phyloP scores from a whole-genome alignment of 2,797 vertebrate genomes.

The Loriculus beryllinus region DNA sequence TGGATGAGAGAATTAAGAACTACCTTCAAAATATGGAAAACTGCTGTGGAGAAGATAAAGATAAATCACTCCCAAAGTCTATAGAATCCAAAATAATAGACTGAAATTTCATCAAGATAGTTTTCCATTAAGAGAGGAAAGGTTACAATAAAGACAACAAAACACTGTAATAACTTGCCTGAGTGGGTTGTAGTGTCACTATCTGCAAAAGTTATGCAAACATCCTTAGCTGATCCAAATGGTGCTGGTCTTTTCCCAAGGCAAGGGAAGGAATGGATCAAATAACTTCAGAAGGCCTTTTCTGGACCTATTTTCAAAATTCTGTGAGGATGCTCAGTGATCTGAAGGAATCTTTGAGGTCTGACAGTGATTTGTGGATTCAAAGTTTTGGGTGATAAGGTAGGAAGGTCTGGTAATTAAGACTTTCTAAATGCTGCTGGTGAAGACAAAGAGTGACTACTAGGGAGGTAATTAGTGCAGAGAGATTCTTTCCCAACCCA shows the following conservation, averaged over 20 bases:
- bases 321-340: not conserved
- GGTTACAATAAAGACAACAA: not conserved
- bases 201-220: not conserved
- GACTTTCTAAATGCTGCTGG: not conserved
- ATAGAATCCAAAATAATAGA: not conserved
- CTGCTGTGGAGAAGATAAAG: not conserved
- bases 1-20: not conserved
- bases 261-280: fast-evolving
- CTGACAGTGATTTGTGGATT: not conserved
- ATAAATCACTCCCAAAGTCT: not conserved
- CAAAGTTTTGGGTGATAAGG: not conserved
- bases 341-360: not conserved
- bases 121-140: not conserved
- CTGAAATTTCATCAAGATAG: not conserved
- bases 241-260: not conserved
- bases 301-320: not conserved
- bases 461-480: not conserved
- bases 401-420: not conserved
- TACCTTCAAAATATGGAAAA: not conserved
- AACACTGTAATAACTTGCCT: not conserved
- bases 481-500: not conserved
- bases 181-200: not conserved
- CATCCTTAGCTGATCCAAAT: not conserved
- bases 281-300: not conserved
- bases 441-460: not conserved